phyloP scores from a whole-genome alignment of 2,888 invertebrate species.

The Eumerus sabulonum region DNA sequence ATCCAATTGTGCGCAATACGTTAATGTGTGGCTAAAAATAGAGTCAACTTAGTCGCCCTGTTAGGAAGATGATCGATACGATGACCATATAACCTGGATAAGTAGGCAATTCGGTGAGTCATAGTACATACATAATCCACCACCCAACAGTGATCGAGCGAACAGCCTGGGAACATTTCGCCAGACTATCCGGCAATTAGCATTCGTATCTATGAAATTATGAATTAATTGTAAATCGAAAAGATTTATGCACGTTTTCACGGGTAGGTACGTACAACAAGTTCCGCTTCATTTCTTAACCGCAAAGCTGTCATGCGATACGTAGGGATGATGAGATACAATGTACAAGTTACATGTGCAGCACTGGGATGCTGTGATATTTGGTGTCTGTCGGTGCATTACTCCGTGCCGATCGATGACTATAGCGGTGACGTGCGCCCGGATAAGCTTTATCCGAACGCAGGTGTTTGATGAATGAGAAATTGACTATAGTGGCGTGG shows the following conservation, averaged over 20 bases:
- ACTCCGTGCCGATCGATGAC: conserved; percentile 46
- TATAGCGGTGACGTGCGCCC: conserved; percentile 46
- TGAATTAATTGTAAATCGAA: conserved; percentile 52
- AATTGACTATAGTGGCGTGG: conserved; percentile 38
- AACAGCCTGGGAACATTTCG: conserved; percentile 50
- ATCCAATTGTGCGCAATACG: no score
- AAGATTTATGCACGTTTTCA: conserved; percentile 47
- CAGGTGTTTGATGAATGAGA: conserved; percentile 58
- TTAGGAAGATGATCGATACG: no score
- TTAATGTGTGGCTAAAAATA: no score
- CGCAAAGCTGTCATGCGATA: not conserved
- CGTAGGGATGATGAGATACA: conserved; percentile 41
- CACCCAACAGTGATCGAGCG: conserved; percentile 1
- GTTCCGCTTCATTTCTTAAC: conserved; percentile 59
- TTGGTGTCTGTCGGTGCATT: conserved; percentile 45
- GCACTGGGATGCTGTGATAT: conserved; percentile 12
- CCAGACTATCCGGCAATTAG: conserved; percentile 50
- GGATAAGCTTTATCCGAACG: conserved; percentile 46
- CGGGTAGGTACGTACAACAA: conserved; percentile 42
- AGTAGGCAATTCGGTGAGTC: conserved; percentile 44
- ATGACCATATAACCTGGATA: conserved; percentile 23
- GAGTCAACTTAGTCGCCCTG: no score
- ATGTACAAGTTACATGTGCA: conserved; percentile 5
- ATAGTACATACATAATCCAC: no score
- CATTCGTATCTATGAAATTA: conserved; percentile 48